Evolutionary conservation across 1,140 invertebrate species (phyloP), one percentile per base, ranked within the genome.

Genomic region (Luehdorfia chinensis): DNA sequence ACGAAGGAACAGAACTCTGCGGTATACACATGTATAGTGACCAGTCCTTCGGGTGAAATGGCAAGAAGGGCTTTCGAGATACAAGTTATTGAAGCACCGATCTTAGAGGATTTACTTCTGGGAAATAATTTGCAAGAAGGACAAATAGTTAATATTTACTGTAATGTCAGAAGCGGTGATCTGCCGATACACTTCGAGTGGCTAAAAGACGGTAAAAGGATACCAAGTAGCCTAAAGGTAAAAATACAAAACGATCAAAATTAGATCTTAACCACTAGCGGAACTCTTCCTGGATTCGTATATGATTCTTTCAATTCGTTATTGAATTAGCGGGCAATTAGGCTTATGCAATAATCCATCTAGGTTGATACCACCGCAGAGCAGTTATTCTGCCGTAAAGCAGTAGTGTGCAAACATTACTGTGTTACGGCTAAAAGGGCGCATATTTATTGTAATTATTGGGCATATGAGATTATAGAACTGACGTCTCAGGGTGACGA

Each of bases 151-250:
- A 94, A 96, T 74, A 92, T 97, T 6, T 94, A 95, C 23, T 98
- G 96, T 81, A 94, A 93, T 53, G 93, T 97, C 2, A 93, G 93
- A 54, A 95, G 94, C 44, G 96, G 96, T 5, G 96, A 97, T 87
- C 89, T 95, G 59, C 96, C 96, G 4, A 94, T 97, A 57, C 91
- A 92, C 75, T 95, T 97, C 64, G 90, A 91, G n/a, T 98, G 96
- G 96, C 88, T 94, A 23, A 97, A 97, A 75, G 94, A 97, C 75
- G 94, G 93, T 0, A 88, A 91, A 41, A 89, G 91, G 15, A 89
- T 95, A 49, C 89, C 90, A 1, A 89, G 89, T 47, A 90, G 88
- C 39, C 88, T 93, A 52, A 92, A 91, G 76, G 92, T 93, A 76
- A 78, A 57, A 47, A n/a, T 32, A 2, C 1, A 3, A 13, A 28